A percentile compares a stretch with the other conserved stretches of the same genome.
Conservation (phyloP, 92 coral and sea anemone genomes). For the Paramuricea clavata region DNA sequence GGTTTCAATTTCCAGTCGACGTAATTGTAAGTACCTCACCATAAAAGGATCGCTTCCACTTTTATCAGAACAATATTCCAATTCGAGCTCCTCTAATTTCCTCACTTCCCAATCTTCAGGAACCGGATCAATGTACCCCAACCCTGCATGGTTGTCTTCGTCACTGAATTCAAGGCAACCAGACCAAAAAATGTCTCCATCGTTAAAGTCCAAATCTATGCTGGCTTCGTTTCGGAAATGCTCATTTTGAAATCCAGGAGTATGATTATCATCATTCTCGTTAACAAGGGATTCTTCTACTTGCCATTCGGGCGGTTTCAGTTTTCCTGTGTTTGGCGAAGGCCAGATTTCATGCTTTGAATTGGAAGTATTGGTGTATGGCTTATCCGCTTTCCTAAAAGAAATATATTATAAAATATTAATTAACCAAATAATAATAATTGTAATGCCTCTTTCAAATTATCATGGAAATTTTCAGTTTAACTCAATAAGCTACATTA, state of each 20-base stretch:
- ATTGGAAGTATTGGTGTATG: not conserved
- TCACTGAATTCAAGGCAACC: slow-evolving; percentile 11
- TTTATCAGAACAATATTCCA: not conserved
- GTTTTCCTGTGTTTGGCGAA: not conserved
- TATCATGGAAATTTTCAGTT: no score
- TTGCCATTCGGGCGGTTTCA: not conserved
- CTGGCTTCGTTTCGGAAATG: not conserved
- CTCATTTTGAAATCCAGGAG: not conserved
- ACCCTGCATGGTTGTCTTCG: slow-evolving; percentile 7
- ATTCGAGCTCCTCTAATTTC: slow-evolving; percentile 28
- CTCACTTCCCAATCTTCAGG: slow-evolving; percentile 21
- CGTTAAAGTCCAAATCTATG: not conserved
- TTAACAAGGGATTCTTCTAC: not conserved
- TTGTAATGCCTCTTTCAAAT: no score
- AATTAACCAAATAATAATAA: no score
- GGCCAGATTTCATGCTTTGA: not conserved
- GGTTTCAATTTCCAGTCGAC: slow-evolving; percentile 30
- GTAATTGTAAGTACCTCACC: not conserved
- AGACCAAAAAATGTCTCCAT: not conserved
- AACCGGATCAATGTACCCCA: slow-evolving; percentile 37
- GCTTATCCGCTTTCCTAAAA: not conserved
- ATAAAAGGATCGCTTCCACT: slow-evolving; percentile 17
- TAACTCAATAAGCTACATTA: no score
- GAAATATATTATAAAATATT: not conserved
- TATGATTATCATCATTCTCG: not conserved